Evolutionary conservation across 2,888 invertebrate genomes (phyloP).

Genomic region (Alentia gelatinosa): DNA sequence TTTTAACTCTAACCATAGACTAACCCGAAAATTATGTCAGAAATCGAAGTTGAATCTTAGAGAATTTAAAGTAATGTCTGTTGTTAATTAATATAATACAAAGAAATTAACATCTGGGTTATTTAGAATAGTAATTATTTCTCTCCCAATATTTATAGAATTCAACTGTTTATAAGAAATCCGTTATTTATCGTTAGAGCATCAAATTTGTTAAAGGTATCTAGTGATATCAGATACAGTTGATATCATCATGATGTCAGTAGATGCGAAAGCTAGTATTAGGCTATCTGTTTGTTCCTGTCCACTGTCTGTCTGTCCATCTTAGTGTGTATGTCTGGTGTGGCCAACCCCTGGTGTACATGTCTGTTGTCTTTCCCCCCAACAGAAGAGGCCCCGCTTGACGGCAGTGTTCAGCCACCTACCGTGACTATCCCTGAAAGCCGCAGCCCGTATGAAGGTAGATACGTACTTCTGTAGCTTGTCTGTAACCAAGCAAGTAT

Average conservation of each 20-base stretch:
- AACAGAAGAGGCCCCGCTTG: slow-evolving; percentile 20
- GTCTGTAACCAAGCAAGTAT: neutral
- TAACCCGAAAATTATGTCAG: no score
- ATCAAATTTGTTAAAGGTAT: no score
- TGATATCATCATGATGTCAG: neutral
- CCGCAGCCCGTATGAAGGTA: slow-evolving; percentile 49
- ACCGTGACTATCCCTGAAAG: slow-evolving; percentile 48
- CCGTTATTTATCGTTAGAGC: no score
- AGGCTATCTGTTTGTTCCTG: neutral
- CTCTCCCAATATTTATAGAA: no score
- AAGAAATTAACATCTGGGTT: no score
- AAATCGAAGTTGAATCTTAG: no score
- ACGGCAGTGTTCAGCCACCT: slow-evolving; percentile 39
- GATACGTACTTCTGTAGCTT: slow-evolving; percentile 52
- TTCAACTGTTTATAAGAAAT: no score
- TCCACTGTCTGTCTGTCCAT: neutral
- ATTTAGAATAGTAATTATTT: no score
- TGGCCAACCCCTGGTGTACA: slow-evolving; percentile 48
- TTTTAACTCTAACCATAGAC: neutral
- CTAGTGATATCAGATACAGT: no score
- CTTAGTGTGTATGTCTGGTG: neutral
- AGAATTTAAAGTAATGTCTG: no score
- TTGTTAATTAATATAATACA: no score
- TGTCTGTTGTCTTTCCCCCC: slow-evolving; percentile 50
- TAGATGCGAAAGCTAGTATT: neutral